Evolutionary conservation across 2,888 invertebrate genomes (phyloP).

Genomic region (Andricus quercusramuli): DNA sequence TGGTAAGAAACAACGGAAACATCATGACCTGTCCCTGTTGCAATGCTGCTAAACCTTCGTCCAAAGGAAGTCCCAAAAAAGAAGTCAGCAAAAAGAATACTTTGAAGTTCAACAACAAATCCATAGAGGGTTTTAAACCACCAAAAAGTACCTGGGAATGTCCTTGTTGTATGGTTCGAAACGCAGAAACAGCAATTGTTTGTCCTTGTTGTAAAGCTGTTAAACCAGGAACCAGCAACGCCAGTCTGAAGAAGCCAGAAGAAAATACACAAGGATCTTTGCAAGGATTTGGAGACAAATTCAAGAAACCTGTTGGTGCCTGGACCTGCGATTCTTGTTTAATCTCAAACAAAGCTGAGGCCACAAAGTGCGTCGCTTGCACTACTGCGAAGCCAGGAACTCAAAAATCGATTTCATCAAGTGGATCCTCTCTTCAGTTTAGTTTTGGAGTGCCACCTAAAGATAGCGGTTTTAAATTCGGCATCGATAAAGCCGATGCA

Average conservation of each 20-base stretch:
- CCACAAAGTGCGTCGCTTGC: slow-evolving; percentile 79
- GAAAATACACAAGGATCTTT: slow-evolving; percentile 3
- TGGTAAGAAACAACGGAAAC: slow-evolving; percentile 81
- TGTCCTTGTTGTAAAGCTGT: slow-evolving; percentile 74
- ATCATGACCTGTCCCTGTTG: slow-evolving; percentile 81
- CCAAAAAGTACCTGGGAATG: slow-evolving; percentile 80
- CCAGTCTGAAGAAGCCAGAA: slow-evolving; percentile 4
- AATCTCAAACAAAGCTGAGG: slow-evolving; percentile 79
- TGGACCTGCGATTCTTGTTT: slow-evolving; percentile 83
- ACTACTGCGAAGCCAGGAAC: slow-evolving; percentile 79
- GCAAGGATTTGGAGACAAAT: slow-evolving; percentile 71
- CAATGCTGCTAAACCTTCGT: slow-evolving; percentile 76
- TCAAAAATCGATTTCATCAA: slow-evolving; percentile 46
- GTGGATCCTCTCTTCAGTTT: slow-evolving; percentile 61
- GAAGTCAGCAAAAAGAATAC: neutral
- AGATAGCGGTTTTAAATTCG: slow-evolving; percentile 77
- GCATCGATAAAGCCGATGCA: slow-evolving; percentile 77
- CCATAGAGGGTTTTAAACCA: slow-evolving; percentile 74
- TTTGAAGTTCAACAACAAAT: slow-evolving; percentile 33
- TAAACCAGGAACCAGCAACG: slow-evolving; percentile 44
- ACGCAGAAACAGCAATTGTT: slow-evolving; percentile 76
- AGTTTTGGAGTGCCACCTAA: slow-evolving; percentile 67
- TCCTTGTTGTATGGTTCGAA: slow-evolving; percentile 82
- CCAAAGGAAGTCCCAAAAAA: slow-evolving; percentile 7
- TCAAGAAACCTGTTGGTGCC: slow-evolving; percentile 76